Evolutionary conservation across 2,888 invertebrate genomes (phyloP).

Genomic region (Erebia aethiops): DNA sequence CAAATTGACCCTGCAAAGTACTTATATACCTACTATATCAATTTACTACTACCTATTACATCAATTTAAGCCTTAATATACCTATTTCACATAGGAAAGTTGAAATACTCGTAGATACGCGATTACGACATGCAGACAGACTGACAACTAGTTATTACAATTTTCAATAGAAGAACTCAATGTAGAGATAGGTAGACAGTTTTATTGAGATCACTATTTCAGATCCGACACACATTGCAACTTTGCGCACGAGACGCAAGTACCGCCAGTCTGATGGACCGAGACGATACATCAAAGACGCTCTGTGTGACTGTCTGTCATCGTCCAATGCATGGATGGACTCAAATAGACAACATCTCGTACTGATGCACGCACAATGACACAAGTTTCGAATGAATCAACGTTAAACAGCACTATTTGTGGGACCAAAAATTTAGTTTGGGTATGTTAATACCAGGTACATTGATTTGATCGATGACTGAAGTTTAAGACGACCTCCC

Average conservation of each 20-base stretch:
- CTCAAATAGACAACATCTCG: constrained; percentile 23
- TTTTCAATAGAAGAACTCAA: too few species aligned
- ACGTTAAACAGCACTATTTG: not conserved
- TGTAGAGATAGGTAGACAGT: not conserved
- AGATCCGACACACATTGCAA: not conserved
- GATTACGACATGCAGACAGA: too few species aligned
- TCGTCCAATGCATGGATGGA: constrained; percentile 17
- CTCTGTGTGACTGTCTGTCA: constrained; percentile 22
- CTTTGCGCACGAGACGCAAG: not conserved
- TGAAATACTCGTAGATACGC: too few species aligned
- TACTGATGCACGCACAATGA: not conserved
- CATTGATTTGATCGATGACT: too few species aligned
- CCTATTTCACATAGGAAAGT: too few species aligned
- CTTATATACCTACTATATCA: too few species aligned
- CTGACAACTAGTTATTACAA: too few species aligned
- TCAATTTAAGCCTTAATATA: too few species aligned
- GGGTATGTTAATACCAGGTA: too few species aligned
- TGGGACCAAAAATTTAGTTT: not conserved
- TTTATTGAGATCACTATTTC: not conserved
- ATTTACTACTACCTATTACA: too few species aligned
- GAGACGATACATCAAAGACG: constrained; percentile 30
- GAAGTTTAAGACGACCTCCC: too few species aligned
- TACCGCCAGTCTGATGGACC: constrained; percentile 16
- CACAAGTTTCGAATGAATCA: not conserved
- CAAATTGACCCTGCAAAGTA: too few species aligned